Evolutionary conservation across 2,797 vertebrate species (phyloP).

Genomic region (Brachyrhaphis roseni): DNA sequence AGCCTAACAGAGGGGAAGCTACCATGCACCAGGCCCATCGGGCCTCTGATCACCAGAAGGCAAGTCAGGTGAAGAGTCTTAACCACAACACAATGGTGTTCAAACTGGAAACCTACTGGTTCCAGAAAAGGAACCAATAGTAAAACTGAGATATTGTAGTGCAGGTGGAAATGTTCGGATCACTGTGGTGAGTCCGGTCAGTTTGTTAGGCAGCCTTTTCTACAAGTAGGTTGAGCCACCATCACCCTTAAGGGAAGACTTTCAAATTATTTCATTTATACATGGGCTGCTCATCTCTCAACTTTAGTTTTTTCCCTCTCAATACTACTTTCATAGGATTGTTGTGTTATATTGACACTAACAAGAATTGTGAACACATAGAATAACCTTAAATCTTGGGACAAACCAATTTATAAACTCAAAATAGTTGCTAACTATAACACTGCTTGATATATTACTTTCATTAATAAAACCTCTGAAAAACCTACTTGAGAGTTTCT

Average conservation of each 20-base stretch:
- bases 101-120: no score
- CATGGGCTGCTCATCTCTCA: not conserved
- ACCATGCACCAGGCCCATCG: no score
- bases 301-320: not conserved
- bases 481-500: conserved; percentile 52
- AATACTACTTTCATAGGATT: not conserved
- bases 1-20: no score
- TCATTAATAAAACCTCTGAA: not conserved
- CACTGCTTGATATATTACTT: not conserved
- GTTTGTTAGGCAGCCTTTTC: no score
- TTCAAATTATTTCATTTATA: not conserved
- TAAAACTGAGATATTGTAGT: no score
- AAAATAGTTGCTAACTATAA: not conserved
- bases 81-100: no score
- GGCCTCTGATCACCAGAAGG: no score
- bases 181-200: no score
- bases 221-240: no score
- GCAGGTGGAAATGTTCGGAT: no score
- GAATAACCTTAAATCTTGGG: not conserved
- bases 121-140: no score
- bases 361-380: not conserved
- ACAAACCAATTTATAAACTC: not conserved
- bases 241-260: not conserved
- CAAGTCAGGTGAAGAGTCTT: no score
- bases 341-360: not conserved